Evolutionary conservation across 2,888 invertebrate species (phyloP), one percentile per base, ranked within the genome.

Genomic region (Papilio gigon): DNA sequence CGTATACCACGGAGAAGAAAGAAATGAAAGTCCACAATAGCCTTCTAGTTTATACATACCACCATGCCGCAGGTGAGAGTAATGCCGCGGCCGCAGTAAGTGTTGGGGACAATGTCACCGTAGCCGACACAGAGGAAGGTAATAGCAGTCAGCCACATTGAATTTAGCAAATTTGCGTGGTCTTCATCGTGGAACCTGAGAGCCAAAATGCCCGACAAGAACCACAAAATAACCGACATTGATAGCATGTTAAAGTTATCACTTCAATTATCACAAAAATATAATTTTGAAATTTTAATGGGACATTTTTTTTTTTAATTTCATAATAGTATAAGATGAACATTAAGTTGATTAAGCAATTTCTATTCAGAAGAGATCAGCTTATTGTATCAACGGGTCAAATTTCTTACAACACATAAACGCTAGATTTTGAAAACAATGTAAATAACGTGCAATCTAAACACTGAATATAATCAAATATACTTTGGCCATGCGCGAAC

Each of bases 61-160:
- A 99, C 98, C 93, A 99, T 98, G 89, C 99, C 99, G 84, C 99
- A 98, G 87, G 97, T 97, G 89, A 99, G 98, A 84, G 99, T 98
- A 88, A 99, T 98, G 85, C 98, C 98, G 88, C 99, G 95, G 85
- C 99, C 99, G 94, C 99, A 99, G 94, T 99, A 99, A 77, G 99
- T 99, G 94, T 99, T 99, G 88, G 99, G 99, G 85, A 99, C 99
- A 86, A 99, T 98, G 93, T 98, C 99, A 81, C 99, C 99, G 93
- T 99, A 99, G 88, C 99, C 99, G 84, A 99, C 98, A 93, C 99
- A 98, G 87, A 99, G 96, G 94, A 99, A 99, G 83, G 99, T 99
- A 91, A 99, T 99, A 92, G 99, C 98, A 87, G 99, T 99, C 93
- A 99, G 96, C 99, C 99, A 99, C 98, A 99, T 98, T 88, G 99